Conservation (phyloP, 2,113 vertebrate species). For the Marmota flaviventris region DNA sequence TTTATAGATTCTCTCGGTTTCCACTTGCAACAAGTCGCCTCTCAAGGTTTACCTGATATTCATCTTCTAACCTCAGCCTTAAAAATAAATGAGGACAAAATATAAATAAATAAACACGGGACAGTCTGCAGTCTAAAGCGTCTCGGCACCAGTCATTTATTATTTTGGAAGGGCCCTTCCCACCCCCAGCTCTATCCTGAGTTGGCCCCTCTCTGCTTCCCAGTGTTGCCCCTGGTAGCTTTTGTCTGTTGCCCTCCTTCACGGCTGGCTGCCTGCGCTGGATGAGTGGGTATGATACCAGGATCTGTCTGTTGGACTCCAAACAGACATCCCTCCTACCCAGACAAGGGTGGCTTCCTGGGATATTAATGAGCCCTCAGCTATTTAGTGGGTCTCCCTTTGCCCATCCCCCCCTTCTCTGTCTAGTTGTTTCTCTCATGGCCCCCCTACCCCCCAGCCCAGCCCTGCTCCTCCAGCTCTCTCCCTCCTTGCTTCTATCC, state of each 20-base stretch:
- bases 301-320: constrained; percentile 18
- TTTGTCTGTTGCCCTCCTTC: not conserved
- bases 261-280: not conserved
- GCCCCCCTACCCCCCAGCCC: constrained; percentile 40
- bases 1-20: not conserved
- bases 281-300: not conserved
- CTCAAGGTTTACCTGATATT: not conserved
- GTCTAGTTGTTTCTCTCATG: constrained; percentile 73
- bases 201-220: not conserved
- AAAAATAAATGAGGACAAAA: constrained; percentile 26
- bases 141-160: not conserved
- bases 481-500: constrained; percentile 81
- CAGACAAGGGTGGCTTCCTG: constrained; percentile 1
- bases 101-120: not conserved
- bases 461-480: not conserved
- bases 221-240: accelerated
- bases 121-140: not conserved
- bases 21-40: not conserved
- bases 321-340: not conserved
- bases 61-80: not conserved
- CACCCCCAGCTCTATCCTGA: not conserved
- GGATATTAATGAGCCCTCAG: constrained; percentile 67
- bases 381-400: not conserved
- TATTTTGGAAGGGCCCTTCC: not conserved
- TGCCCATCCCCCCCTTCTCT: constrained; percentile 12